Percentiles rank a stretch among this genome's conserved stretches.
Evolutionary conservation across 2,888 invertebrate species (phyloP).

Genomic region (Ametastegia equiseti): DNA sequence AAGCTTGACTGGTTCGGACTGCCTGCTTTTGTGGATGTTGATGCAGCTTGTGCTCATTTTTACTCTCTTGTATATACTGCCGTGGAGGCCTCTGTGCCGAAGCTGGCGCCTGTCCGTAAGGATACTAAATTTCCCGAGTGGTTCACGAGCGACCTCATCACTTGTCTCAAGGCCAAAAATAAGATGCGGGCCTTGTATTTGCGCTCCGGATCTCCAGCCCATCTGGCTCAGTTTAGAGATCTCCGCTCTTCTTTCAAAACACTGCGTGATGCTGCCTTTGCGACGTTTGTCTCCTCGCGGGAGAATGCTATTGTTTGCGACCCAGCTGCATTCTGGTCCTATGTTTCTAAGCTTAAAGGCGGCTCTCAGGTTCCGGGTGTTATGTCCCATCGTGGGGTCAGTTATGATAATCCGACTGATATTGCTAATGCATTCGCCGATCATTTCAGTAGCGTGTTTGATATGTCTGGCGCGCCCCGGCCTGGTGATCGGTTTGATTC

Average conservation of each 20-base stretch:
- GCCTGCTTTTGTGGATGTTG: background rate
- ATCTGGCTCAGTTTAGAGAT: background rate
- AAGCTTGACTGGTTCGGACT: background rate
- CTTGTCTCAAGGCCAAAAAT: background rate
- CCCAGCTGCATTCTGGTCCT: background rate
- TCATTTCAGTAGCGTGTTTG: too few relatives aligned
- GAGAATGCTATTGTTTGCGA: background rate
- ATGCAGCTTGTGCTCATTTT: background rate
- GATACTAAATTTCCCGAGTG: background rate
- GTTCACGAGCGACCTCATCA: background rate
- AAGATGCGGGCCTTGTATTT: background rate
- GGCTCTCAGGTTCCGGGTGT: background rate
- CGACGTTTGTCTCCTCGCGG: background rate
- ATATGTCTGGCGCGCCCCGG: too few relatives aligned
- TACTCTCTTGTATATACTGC: background rate
- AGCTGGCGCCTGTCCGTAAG: background rate
- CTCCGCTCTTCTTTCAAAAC: background rate
- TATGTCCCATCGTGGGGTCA: background rate
- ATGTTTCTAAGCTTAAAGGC: background rate
- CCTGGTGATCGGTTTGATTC: too few relatives aligned
- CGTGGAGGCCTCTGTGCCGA: background rate
- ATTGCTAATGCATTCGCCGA: background rate
- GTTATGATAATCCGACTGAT: background rate
- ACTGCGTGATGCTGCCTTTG: background rate
- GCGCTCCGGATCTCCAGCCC: background rate